These are phyloP conservation scores for Eurois occulta DNA, from an alignment of 2,888 invertebrate genomes.

Conservation along the genomic window DNA sequence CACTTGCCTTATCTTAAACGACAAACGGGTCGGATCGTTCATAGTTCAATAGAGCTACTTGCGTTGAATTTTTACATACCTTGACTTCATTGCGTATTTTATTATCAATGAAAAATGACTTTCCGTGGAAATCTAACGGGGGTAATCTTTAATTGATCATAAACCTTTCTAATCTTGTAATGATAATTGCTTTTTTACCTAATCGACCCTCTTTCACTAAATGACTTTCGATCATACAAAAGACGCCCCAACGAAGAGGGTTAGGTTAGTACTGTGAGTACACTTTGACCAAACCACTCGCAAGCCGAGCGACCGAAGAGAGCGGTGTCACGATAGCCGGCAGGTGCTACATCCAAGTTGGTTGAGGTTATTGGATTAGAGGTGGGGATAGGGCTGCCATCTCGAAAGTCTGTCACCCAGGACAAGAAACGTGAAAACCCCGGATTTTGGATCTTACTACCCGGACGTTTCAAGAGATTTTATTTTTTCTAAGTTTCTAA, in stretches of 20 bases:
- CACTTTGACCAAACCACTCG: background rate
- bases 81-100: too few relatives aligned
- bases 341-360: background rate
- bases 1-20: conserved; percentile 73
- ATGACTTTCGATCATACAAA: background rate
- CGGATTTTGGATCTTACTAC: too few relatives aligned
- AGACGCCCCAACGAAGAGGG: background rate
- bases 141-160: background rate
- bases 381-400: too few relatives aligned
- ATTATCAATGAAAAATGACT: background rate
- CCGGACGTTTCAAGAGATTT: too few relatives aligned
- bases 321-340: background rate
- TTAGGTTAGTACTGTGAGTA: background rate
- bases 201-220: background rate
- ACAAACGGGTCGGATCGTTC: conserved; percentile 50
- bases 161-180: background rate
- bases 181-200: background rate
- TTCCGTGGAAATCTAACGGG: conserved; percentile 3
- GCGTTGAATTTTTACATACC: conserved; percentile 18
- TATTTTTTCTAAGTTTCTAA: too few relatives aligned
- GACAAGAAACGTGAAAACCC: too few relatives aligned
- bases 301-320: background rate
- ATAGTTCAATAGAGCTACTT: conserved; percentile 44
- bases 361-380: background rate
- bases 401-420: too few relatives aligned